phyloP scores from a whole-genome alignment of 2,113 vertebrate genomes.

The Campylomormyrus tamandua region DNA sequence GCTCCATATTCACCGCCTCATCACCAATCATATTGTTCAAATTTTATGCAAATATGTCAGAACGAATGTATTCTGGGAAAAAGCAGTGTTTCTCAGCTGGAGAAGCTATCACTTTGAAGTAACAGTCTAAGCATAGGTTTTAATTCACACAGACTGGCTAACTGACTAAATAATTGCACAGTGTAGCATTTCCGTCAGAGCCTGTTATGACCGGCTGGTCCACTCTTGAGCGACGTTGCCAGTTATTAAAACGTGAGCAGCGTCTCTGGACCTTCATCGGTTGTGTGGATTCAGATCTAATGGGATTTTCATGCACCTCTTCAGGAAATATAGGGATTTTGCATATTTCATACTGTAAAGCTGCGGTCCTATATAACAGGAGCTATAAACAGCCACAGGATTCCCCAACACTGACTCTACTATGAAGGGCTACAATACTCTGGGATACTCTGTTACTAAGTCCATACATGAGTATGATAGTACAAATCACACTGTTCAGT shows the following conservation, averaged over 20 bases:
- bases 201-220: not conserved
- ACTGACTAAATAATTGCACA: not conserved
- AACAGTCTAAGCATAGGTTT: not conserved
- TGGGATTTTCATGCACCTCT: not conserved
- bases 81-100: not conserved
- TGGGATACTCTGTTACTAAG: not conserved
- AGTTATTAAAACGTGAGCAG: not conserved
- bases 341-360: not conserved
- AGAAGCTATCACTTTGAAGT: not conserved
- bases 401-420: not conserved
- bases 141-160: not conserved
- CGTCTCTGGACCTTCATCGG: not conserved
- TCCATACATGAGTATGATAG: not conserved
- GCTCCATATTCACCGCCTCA: not conserved
- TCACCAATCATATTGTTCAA: not conserved
- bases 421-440: not conserved
- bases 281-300: not conserved
- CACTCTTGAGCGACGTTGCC: not conserved
- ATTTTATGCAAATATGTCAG: not conserved
- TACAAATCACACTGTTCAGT: not conserved
- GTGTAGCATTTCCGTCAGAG: not conserved
- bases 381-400: not conserved
- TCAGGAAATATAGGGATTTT: not conserved
- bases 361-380: not conserved
- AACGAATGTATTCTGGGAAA: not conserved